Base-by-base conservation (phyloP, 1,140 invertebrate genomes). In the Thrips palmi region DNA sequence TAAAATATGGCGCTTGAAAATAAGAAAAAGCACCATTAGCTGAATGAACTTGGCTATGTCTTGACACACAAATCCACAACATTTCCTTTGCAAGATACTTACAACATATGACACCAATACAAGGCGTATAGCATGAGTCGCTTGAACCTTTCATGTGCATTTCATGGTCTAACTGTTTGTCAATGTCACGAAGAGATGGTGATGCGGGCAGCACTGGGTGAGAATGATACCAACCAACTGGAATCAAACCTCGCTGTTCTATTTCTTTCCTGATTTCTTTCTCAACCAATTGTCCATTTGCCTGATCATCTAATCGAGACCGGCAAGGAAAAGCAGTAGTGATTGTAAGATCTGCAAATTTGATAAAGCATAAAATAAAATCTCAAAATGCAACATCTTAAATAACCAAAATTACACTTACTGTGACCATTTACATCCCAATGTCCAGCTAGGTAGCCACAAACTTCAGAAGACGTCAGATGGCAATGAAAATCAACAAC, bases 201-300 rank as follows among this genome's bases (percentile, higher is more conserved):
- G 87, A 80, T 7, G 86, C 80, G 44, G 80, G 72, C 41, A 82
- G 78, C 28, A 76, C 70, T 1, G 88, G 87, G 64, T 94, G 89
- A n/a, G 85, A 91, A 54, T 96, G 89, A 64, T 96, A 96, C 88
- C 89, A 93, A 3, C 88, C 89, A 22, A 94, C 77, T 7, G 93
- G 60, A 19, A 72, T 74, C 19, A 92, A 63, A 37, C 80, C 74
- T 42, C 79, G 66, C 49, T 71, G 73, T 51, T 87, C 74, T 60
- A 94, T 84, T 31, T 71, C 66, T 51, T 75, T 71, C 33, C 76
- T 73, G 50, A 93, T 87, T 62, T 91, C 75, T 11, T 69, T 58
- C 53, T 86, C 81, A 12, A 83, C 73, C 44, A 77, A 60, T 19
- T 70, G 68, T 33, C 73, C 68, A 27, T 72, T 68, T 44, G 77